phyloP scores from a whole-genome alignment of 2,797 vertebrate species.

The Sciurus vulgaris region DNA sequence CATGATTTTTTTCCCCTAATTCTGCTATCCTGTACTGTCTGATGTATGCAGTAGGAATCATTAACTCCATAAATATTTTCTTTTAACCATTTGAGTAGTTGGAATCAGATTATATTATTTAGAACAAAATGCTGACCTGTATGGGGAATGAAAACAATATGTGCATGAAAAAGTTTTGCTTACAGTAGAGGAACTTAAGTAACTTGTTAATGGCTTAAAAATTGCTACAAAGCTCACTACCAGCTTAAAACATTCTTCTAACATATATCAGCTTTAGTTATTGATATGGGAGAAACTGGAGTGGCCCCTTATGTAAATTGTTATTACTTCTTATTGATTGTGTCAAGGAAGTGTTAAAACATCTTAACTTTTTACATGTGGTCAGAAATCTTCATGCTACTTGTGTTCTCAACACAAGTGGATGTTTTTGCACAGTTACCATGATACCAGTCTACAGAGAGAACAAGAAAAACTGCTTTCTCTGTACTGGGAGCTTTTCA shows the following conservation, averaged over 20 bases:
- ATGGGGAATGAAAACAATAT: background rate
- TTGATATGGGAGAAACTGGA: background rate
- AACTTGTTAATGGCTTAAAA: conserved; percentile 73
- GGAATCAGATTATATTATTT: background rate
- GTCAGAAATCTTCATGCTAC: conserved; percentile 29
- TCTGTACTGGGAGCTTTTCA: conserved; percentile 37
- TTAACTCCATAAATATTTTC: background rate
- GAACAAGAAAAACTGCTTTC: conserved; percentile 45
- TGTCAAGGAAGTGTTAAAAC: background rate
- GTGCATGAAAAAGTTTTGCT: conserved; percentile 64
- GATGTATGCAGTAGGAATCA: background rate
- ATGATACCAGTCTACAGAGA: background rate
- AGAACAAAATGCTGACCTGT: background rate
- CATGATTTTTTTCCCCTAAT: background rate
- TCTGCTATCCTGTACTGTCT: background rate
- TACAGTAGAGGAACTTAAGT: conserved; percentile 54
- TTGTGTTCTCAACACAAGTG: conserved; percentile 39
- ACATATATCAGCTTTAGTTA: background rate
- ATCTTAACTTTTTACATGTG: conserved; percentile 49
- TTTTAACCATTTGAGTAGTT: background rate
- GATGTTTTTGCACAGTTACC: conserved; percentile 40
- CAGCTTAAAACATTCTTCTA: background rate
- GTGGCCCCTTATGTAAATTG: background rate
- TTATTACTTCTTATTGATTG: conserved; percentile 49
- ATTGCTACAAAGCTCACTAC: conserved; percentile 62